A percentile compares a stretch with the other conserved stretches of the same genome.
These are phyloP conservation scores for Irena cyanogastra DNA, from an alignment of 2,113 vertebrate species.

Conservation along the genomic window DNA sequence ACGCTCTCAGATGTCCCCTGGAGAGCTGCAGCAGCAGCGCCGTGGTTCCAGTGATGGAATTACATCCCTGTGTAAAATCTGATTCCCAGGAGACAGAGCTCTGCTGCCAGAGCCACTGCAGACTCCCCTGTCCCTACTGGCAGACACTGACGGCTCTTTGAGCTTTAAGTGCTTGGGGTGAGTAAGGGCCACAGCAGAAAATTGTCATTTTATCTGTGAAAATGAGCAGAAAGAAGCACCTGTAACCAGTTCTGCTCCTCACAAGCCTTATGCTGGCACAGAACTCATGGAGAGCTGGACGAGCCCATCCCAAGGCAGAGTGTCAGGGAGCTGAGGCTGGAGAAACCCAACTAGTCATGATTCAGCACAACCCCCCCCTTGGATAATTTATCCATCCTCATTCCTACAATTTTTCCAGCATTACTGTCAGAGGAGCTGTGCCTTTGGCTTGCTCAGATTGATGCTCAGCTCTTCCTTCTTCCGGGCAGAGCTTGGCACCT, in stretches of 20 bases:
- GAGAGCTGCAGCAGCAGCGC: background rate
- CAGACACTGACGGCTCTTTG: background rate
- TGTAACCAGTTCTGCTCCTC: background rate
- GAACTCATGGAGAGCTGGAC: background rate
- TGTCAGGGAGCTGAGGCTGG: background rate
- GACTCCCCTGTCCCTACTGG: background rate
- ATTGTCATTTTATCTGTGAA: background rate
- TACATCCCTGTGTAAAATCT: background rate
- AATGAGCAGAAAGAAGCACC: background rate
- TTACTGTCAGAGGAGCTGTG: background rate
- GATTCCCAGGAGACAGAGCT: background rate
- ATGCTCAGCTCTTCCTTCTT: background rate
- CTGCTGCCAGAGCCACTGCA: background rate
- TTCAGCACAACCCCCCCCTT: background rate
- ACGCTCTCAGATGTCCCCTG: background rate
- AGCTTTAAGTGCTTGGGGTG: background rate
- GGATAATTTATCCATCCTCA: background rate
- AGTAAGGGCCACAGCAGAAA: background rate
- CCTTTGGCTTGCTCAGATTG: background rate
- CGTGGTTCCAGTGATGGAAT: background rate
- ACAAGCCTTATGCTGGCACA: background rate
- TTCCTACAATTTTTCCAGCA: fast-evolving
- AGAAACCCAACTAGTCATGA: background rate
- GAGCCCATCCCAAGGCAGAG: background rate
- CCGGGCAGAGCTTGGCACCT: background rate